These are phyloP conservation scores for Spheniscus mendiculus DNA, from an alignment of 2,113 vertebrate genomes.

Conservation along the genomic window DNA sequence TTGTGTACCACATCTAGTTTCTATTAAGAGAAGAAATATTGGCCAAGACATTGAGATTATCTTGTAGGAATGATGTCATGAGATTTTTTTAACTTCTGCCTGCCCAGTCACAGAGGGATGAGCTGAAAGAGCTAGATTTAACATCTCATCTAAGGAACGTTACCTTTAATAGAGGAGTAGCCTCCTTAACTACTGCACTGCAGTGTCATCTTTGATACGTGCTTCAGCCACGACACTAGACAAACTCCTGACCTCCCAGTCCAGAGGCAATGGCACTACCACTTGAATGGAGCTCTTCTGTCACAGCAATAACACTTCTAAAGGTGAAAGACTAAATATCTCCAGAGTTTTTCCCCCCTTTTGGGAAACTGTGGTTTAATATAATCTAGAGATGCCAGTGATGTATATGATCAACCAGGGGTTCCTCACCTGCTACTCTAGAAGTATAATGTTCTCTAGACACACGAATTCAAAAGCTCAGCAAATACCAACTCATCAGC, in stretches of 20 bases:
- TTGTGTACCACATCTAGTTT: not conserved
- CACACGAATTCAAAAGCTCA: not conserved
- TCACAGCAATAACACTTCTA: not conserved
- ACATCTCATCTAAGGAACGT: not conserved
- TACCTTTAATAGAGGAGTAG: not conserved
- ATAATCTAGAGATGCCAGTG: not conserved
- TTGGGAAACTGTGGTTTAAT: not conserved
- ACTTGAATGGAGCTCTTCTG: not conserved
- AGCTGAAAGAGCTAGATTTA: not conserved
- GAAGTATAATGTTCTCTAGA: not conserved
- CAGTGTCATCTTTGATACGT: not conserved
- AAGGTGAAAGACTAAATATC: not conserved
- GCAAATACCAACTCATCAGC: not conserved
- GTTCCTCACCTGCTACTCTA: not conserved
- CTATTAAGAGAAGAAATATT: not conserved
- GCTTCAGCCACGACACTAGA: not conserved
- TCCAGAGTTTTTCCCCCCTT: rapidly evolving
- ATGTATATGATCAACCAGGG: not conserved
- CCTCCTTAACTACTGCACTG: not conserved
- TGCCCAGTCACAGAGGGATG: not conserved
- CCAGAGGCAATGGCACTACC: not conserved
- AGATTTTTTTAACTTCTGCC: not conserved
- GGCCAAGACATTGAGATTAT: not conserved
- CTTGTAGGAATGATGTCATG: not conserved
- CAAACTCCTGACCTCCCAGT: not conserved